Conservation (phyloP, 2,888 invertebrate species). For the Altica lythri region DNA sequence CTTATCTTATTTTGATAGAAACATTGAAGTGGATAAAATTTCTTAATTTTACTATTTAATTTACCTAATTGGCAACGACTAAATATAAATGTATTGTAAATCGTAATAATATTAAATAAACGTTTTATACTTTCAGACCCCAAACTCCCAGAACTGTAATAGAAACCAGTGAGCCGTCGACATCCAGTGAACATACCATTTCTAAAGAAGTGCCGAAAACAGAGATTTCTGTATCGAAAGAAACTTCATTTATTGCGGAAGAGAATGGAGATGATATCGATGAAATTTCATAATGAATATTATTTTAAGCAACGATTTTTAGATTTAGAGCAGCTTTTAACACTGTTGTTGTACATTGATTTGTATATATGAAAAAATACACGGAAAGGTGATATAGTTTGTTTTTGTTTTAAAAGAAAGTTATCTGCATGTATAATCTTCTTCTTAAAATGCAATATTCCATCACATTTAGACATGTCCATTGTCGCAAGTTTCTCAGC, state of each 20-base stretch:
- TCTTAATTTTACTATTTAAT: no score
- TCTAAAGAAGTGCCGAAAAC: conserved; percentile 36
- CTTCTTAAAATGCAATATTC: no score
- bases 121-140: conserved; percentile 47
- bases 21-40: no score
- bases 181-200: conserved; percentile 23
- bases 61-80: no score
- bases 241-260: conserved; percentile 77
- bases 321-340: conserved; percentile 8
- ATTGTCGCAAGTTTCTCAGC: no score
- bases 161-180: conserved; percentile 37
- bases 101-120: conserved; percentile 1
- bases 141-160: conserved; percentile 54
- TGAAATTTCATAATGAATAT: conserved; percentile 15
- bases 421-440: no score
- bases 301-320: conserved; percentile 12
- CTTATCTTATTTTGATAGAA: no score
- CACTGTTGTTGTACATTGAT: conserved; percentile 18
- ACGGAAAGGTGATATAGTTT: no score
- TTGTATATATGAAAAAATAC: conserved; percentile 21
- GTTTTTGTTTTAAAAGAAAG: no score
- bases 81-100: no score
- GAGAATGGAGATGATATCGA: conserved; percentile 54
- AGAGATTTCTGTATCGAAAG: conserved; percentile 62
- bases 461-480: no score